Evolutionary conservation across 1,140 invertebrate species (phyloP).

Genomic region (Fopius arisanus): DNA sequence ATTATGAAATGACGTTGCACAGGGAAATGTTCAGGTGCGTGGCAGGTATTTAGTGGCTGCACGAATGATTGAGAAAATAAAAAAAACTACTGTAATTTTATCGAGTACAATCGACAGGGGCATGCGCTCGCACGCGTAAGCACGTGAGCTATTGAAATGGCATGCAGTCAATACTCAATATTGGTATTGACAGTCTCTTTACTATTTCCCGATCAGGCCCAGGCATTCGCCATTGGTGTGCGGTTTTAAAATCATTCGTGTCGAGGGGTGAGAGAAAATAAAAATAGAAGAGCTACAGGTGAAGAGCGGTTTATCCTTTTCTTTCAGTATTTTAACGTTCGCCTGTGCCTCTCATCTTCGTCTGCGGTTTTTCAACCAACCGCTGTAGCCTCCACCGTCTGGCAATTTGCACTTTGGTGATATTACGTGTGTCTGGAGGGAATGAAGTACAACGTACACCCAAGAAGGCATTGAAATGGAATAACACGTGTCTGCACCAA

Average conservation of each 20-base stretch:
- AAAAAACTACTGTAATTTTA: not conserved
- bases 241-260: not conserved
- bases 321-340: not conserved
- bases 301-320: conserved; percentile 7
- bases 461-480: not conserved
- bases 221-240: not conserved
- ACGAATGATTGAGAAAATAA: not conserved
- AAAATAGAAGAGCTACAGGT: not conserved
- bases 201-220: not conserved
- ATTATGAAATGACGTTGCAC: not conserved
- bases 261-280: not conserved
- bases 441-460: not conserved
- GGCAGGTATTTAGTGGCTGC: not conserved
- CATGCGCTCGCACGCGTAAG: not conserved
- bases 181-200: not conserved
- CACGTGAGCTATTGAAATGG: not conserved
- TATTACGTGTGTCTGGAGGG: not conserved
- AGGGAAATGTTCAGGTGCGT: not conserved
- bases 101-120: not conserved
- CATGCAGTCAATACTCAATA: not conserved
- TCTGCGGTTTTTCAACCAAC: not conserved
- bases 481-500: not conserved
- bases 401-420: conserved; percentile 13
- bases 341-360: not conserved
- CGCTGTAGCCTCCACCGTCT: not conserved